These are phyloP conservation scores for Vimba vimba DNA, from an alignment of 2,113 vertebrate species.

Conservation along the genomic window DNA sequence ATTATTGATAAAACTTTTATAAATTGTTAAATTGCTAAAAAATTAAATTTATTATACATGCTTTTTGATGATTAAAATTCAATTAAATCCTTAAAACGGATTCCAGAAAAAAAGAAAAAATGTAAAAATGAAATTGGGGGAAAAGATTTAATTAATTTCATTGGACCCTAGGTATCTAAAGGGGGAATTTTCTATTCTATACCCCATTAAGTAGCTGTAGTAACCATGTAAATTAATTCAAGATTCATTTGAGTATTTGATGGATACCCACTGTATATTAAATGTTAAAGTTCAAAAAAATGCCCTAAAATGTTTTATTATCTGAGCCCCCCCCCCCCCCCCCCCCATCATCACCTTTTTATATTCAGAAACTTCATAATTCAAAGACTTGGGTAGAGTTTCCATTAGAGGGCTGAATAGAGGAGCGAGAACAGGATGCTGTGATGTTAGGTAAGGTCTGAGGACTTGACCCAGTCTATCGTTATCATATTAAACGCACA, in stretches of 20 bases:
- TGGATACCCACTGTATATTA: neutral
- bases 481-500: slow-evolving; percentile 74
- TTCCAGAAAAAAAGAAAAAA: neutral
- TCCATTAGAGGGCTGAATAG: neutral
- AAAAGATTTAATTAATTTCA: neutral
- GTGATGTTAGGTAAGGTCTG: slow-evolving; percentile 43
- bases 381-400: neutral
- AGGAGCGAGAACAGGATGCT: neutral
- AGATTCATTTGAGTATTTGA: neutral
- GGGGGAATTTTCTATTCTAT: neutral
- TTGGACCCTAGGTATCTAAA: neutral
- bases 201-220: neutral
- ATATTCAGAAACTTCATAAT: neutral
- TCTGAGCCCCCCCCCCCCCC: too few species aligned
- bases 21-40: neutral
- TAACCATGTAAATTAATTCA: neutral
- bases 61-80: neutral
- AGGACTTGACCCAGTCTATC: slow-evolving; percentile 61
- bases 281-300: neutral
- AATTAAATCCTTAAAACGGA: neutral
- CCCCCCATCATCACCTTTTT: too few species aligned
- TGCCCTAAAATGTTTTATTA: too few species aligned
- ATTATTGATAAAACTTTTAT: neutral
- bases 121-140: too few species aligned
- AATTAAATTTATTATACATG: neutral